Conservation (phyloP, 2,888 invertebrate genomes). For the Parascotia fuliginaria region DNA sequence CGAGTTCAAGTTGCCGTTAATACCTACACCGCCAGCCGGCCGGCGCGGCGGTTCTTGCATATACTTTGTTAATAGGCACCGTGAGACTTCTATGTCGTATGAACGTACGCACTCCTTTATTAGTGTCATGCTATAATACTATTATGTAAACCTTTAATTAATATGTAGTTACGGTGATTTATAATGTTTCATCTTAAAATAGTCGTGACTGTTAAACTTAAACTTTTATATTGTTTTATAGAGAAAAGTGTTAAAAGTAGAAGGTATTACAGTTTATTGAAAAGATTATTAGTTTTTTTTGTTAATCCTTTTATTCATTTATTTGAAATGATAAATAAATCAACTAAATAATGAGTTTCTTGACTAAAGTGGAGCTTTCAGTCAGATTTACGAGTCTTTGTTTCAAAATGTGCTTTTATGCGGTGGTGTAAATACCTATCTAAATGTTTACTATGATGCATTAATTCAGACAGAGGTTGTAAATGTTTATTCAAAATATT, state of each 20-base stretch:
- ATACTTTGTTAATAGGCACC: slow-evolving; percentile 39
- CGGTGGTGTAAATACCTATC: slow-evolving; percentile 5
- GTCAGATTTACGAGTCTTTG: slow-evolving; percentile 25
- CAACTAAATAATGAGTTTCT: slow-evolving; percentile 36
- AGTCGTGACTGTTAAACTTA: slow-evolving; percentile 9
- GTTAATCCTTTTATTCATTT: slow-evolving; percentile 27
- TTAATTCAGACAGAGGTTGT: neutral
- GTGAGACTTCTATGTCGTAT: slow-evolving; percentile 29
- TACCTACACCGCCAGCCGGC: slow-evolving; percentile 41
- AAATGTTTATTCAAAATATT: no score
- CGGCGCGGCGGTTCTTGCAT: slow-evolving; percentile 62
- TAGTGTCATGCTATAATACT: slow-evolving; percentile 30
- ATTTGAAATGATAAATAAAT: slow-evolving; percentile 28
- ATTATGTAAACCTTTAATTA: slow-evolving; percentile 22
- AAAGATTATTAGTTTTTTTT: slow-evolving; percentile 2
- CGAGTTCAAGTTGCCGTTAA: slow-evolving; percentile 75
- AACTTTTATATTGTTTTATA: slow-evolving; percentile 10
- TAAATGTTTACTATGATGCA: neutral
- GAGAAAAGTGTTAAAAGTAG: neutral
- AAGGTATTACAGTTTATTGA: neutral
- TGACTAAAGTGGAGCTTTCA: slow-evolving; percentile 23
- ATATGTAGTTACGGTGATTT: slow-evolving; percentile 24
- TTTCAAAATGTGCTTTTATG: slow-evolving; percentile 20
- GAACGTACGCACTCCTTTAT: slow-evolving; percentile 10
- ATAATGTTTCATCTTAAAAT: slow-evolving; percentile 29